Conservation (phyloP, 2,113 vertebrate species). For the Amblyopsis rosae region DNA sequence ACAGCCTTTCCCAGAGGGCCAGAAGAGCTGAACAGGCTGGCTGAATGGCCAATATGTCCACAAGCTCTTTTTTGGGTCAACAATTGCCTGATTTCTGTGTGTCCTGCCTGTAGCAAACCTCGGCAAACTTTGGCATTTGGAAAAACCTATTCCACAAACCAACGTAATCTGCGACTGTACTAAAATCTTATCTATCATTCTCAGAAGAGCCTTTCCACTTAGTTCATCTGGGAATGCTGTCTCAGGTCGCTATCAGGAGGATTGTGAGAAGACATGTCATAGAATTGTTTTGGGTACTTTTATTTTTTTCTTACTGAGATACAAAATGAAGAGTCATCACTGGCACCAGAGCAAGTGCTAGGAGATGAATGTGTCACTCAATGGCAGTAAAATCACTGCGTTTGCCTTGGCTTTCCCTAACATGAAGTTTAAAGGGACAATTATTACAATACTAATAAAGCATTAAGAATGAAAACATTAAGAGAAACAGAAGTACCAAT, state of each 20-base stretch:
- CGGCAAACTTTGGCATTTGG: slow-evolving; percentile 25
- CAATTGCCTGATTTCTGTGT: slow-evolving; percentile 1
- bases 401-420: slow-evolving; percentile 12
- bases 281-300: slow-evolving; percentile 21
- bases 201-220: slow-evolving; percentile 44
- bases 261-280: slow-evolving; percentile 47
- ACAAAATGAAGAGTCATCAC: slow-evolving; percentile 26
- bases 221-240: slow-evolving; percentile 20
- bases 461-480: too few species aligned
- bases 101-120: slow-evolving; percentile 11
- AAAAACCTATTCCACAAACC: slow-evolving; percentile 49
- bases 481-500: too few species aligned
- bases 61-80: slow-evolving; percentile 1
- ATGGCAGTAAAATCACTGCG: slow-evolving; percentile 5
- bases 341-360: slow-evolving; percentile 10
- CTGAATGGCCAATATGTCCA: slow-evolving; percentile 22
- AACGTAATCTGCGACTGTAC: slow-evolving; percentile 55
- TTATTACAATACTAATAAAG: neutral
- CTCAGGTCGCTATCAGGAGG: slow-evolving; percentile 42
- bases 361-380: neutral
- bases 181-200: slow-evolving; percentile 48
- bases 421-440: neutral
- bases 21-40: slow-evolving; percentile 50
- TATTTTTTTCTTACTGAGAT: slow-evolving; percentile 11
- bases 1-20: slow-evolving; percentile 49